phyloP scores from a whole-genome alignment of 2,797 vertebrate species.

The Lepus townsendii region DNA sequence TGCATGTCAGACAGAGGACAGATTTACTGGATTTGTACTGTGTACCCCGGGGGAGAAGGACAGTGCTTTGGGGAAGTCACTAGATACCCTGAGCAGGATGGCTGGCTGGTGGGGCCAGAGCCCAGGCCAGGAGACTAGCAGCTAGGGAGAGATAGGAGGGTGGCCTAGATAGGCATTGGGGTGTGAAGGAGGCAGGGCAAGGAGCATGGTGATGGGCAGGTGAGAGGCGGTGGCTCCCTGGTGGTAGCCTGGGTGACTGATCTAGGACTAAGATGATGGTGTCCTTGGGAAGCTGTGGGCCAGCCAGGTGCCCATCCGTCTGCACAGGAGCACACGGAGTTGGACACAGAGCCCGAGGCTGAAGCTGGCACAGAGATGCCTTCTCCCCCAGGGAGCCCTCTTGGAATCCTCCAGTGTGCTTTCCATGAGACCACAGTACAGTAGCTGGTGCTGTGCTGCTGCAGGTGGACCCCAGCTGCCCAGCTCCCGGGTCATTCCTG shows the following conservation, averaged over 20 bases:
- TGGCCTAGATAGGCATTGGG: too few species aligned
- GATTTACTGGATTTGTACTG: neutral
- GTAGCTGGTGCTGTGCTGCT: neutral
- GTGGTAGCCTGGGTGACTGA: neutral
- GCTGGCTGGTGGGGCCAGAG: neutral
- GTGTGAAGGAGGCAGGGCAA: neutral
- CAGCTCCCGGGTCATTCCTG: neutral
- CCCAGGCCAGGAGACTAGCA: neutral
- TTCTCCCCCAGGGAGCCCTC: neutral
- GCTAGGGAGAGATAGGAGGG: neutral
- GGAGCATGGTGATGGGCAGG: neutral
- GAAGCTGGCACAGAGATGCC: neutral
- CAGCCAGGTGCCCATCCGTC: too few species aligned
- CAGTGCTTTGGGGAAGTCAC: fast-evolving
- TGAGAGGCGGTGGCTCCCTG: neutral
- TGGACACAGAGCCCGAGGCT: neutral
- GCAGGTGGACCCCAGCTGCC: fast-evolving
- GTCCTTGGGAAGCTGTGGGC: neutral
- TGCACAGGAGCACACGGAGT: neutral
- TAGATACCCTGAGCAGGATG: neutral
- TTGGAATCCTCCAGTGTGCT: neutral
- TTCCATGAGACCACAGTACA: neutral
- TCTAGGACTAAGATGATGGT: neutral
- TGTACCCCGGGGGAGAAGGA: neutral
- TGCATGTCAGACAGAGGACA: neutral